Conservation (phyloP, 2,888 invertebrate genomes). For the Pseudococcus longispinus region DNA sequence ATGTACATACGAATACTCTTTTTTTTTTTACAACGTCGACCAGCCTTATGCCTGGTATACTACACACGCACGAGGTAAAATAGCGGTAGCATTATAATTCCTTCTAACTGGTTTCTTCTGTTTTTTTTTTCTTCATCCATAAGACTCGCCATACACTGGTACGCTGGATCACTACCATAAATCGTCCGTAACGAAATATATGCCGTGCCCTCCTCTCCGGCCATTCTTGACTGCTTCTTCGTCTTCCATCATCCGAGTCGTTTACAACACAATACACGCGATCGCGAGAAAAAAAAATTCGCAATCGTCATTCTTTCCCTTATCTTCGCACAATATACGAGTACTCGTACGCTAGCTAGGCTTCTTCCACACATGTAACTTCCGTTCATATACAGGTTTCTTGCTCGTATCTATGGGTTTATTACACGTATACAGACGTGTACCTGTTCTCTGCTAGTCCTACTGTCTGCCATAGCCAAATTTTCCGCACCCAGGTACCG, state of each 20-base stretch:
- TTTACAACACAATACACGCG: background rate
- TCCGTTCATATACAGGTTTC: background rate
- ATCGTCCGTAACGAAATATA: conserved; percentile 14
- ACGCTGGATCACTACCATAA: background rate
- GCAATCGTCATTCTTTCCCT: background rate
- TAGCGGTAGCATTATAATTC: conserved; percentile 41
- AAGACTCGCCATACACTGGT: background rate
- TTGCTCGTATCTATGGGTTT: background rate
- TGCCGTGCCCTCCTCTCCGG: background rate
- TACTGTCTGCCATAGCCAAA: background rate
- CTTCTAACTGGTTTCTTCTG: conserved; percentile 11
- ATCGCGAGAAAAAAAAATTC: background rate
- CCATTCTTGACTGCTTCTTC: background rate
- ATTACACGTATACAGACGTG: background rate
- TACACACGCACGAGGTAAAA: background rate
- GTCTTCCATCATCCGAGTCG: background rate
- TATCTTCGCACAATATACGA: background rate
- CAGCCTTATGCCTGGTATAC: background rate
- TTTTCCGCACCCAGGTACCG: background rate
- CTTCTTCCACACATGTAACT: background rate
- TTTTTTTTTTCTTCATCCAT: background rate
- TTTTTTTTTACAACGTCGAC: background rate
- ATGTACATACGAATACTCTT: background rate
- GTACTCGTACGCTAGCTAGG: background rate
- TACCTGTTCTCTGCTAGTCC: background rate